Conservation (phyloP, 1,140 invertebrate species). For the Drosophila tristis region DNA sequence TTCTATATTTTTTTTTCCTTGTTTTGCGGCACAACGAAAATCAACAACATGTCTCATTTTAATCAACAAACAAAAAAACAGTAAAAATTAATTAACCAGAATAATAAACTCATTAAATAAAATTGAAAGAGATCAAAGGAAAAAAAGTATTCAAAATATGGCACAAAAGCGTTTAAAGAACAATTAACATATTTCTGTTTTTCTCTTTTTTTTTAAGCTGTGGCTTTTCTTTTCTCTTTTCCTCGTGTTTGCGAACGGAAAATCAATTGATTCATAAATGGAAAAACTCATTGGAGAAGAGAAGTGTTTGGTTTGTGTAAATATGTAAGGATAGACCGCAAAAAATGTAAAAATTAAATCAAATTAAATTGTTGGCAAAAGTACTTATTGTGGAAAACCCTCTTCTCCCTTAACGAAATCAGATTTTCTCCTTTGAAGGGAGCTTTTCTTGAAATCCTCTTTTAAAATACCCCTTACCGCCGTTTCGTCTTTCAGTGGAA, state of each 20-base stretch:
- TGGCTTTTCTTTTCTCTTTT: constrained; percentile 25
- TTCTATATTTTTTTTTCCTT: constrained; percentile 18
- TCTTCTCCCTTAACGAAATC: neutral
- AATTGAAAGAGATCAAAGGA: constrained; percentile 23
- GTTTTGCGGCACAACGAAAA: constrained; percentile 44
- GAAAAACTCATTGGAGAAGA: too few relatives aligned
- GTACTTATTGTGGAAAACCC: neutral
- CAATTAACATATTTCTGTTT: constrained; percentile 41
- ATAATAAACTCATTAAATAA: constrained; percentile 59
- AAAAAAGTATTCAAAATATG: constrained; percentile 1
- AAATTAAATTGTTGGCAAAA: too few relatives aligned
- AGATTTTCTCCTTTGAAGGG: constrained; percentile 2
- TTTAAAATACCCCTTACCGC: neutral
- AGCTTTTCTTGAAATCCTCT: constrained; percentile 7
- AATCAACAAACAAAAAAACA: constrained; percentile 56
- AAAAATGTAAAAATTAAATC: too few relatives aligned
- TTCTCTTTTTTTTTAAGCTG: constrained; percentile 7
- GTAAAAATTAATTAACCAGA: constrained; percentile 53
- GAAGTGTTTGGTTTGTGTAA: too few relatives aligned
- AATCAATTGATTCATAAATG: too few relatives aligned
- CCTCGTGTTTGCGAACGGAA: too few relatives aligned
- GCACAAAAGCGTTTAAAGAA: constrained; percentile 48
- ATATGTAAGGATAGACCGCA: too few relatives aligned
- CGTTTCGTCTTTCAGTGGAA: neutral
- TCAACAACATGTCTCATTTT: constrained; percentile 54